Evolutionary conservation across 2,113 vertebrate genomes (phyloP), one percentile per base, ranked within the genome.

Genomic region (Scalopus aquaticus): DNA sequence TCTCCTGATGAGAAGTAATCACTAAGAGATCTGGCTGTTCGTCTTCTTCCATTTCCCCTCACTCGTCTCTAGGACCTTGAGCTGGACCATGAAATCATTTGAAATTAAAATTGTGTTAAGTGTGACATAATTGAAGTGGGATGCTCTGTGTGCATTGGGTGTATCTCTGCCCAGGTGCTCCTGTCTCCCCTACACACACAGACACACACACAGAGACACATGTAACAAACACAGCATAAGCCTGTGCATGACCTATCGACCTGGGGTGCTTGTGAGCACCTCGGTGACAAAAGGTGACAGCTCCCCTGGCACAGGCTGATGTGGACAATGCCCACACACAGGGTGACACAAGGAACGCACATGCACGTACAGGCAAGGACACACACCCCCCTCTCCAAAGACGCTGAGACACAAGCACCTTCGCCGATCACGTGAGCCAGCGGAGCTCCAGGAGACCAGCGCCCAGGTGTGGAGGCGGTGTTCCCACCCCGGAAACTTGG

Each of bases 51-150:
- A 19, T 97, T 96, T 88, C 95, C 92, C 37, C 26, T 96, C 94
- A 64, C 88, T 88, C 35, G 22, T 96, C 56, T 95, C 87, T 83
- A 30, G 39, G 88, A 96, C 93, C 87, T 94, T 78, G 35, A 92
- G 72, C 80, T 94, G 51, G 91, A 91, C 77, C 65, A 88, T 96
- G 81, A 97, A 97, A 97, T 94, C 91, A 95, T 87, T 96, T 94
- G 95, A 97, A 98, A 96, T 96, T 95, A 96, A 97, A 96, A 64
- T 86, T 86, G 93, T 95, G 94, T 46, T 92, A 93, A 95, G 88
- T 95, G 88, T 93, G 91, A 92, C 97, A 91, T 95, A 97, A 94
- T 83, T 91, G 95, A 97, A 95, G 94, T 91, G 86, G 92, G 96
- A 97, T 88, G 42, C 37, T 42, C 11, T 82, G 3, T 2, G 1